phyloP scores from a whole-genome alignment of 1,140 invertebrate genomes.

The Musca domestica region DNA sequence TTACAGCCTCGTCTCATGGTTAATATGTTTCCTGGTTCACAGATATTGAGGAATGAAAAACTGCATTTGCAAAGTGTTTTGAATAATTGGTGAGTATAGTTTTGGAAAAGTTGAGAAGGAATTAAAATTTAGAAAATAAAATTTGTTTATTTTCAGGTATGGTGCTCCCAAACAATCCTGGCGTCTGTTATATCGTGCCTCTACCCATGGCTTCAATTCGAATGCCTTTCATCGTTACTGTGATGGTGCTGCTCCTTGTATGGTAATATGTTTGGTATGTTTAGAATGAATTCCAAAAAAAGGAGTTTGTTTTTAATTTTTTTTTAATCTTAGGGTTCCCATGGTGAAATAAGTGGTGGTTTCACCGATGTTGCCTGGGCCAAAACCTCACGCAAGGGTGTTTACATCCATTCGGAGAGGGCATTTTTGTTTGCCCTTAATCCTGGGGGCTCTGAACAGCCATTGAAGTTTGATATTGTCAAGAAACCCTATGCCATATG shows the following conservation, averaged over 20 bases:
- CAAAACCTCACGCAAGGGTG: constrained; percentile 71
- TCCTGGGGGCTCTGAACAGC: constrained; percentile 63
- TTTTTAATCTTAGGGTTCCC: constrained; percentile 66
- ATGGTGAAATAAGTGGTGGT: constrained; percentile 82
- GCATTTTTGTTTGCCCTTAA: constrained; percentile 81
- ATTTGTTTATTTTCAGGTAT: constrained; percentile 55
- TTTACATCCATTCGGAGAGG: constrained; percentile 82
- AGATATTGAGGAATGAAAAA: constrained; percentile 79
- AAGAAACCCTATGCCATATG: constrained; percentile 91
- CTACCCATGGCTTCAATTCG: constrained; percentile 83
- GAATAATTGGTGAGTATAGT: constrained; percentile 70
- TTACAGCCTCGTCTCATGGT: constrained; percentile 75
- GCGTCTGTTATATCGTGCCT: constrained; percentile 81
- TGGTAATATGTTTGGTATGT: constrained; percentile 77
- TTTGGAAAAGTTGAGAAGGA: too few relatives aligned
- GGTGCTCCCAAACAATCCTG: constrained; percentile 76
- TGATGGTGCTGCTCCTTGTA: constrained; percentile 79
- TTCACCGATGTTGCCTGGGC: constrained; percentile 83
- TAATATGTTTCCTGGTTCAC: constrained; percentile 81
- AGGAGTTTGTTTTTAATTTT: too few relatives aligned
- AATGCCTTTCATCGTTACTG: constrained; percentile 84
- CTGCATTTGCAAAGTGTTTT: constrained; percentile 75
- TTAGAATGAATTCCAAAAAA: background rate
- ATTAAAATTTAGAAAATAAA: too few relatives aligned
- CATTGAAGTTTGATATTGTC: constrained; percentile 77